Evolutionary conservation across 2,113 vertebrate genomes (phyloP).

Genomic region (Corapipo altera): DNA sequence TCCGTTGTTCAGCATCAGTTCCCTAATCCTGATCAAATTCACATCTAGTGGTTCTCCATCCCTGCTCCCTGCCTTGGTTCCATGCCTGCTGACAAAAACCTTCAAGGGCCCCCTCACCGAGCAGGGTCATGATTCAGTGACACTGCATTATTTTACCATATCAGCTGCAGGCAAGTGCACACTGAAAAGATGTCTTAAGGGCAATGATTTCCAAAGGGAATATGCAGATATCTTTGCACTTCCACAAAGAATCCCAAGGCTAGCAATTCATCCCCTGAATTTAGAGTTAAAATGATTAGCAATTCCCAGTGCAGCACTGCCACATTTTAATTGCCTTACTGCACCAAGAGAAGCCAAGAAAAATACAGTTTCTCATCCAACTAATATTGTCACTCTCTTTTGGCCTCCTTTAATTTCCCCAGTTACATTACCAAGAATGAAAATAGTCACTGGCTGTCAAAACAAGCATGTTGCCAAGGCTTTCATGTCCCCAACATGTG

Average conservation of each 20-base stretch:
- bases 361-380: background rate
- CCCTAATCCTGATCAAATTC: background rate
- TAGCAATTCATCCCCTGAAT: background rate
- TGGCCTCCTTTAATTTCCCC: background rate
- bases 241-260: background rate
- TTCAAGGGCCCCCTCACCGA: background rate
- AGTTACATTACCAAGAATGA: background rate
- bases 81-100: background rate
- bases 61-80: background rate
- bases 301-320: background rate
- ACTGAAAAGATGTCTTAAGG: background rate
- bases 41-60: background rate
- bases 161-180: background rate
- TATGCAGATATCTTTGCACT: background rate
- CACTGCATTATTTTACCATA: background rate
- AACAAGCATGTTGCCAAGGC: background rate
- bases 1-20: fast-evolving
- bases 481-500: background rate
- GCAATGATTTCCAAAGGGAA: background rate
- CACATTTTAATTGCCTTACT: constrained; percentile 1
- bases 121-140: background rate
- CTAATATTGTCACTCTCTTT: background rate
- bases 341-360: background rate
- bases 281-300: background rate
- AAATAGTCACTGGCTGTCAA: background rate